Conservation (phyloP, 2,888 invertebrate species). For the Drosophila merina region DNA sequence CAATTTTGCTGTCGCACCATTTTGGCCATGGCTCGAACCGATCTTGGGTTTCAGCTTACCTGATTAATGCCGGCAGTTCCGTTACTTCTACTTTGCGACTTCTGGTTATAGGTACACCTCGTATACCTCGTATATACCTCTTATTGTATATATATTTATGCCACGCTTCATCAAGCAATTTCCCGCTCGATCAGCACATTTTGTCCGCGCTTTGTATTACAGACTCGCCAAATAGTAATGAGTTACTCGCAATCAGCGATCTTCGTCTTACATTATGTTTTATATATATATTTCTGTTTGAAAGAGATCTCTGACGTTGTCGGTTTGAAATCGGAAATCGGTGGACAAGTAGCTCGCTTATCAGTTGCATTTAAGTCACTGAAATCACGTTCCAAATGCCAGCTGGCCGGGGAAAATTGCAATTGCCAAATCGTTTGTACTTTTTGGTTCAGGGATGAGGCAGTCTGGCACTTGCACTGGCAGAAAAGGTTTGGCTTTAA, state of each 20-base stretch:
- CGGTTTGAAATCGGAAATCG: slow-evolving; percentile 25
- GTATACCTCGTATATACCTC: background rate
- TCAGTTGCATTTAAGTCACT: slow-evolving; percentile 45
- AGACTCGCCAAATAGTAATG: slow-evolving; percentile 31
- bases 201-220: slow-evolving; percentile 62
- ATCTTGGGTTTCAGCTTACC: slow-evolving; percentile 25
- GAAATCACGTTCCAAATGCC: slow-evolving; percentile 62
- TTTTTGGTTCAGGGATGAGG: slow-evolving; percentile 3
- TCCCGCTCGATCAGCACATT: slow-evolving; percentile 70
- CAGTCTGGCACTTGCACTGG: background rate
- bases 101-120: background rate
- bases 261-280: slow-evolving; percentile 30
- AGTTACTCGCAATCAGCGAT: slow-evolving; percentile 54
- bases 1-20: slow-evolving; percentile 32
- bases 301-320: slow-evolving; percentile 9
- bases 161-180: slow-evolving; percentile 73
- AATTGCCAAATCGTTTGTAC: slow-evolving; percentile 35
- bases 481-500: background rate
- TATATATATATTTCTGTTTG: background rate
- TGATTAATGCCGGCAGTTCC: slow-evolving; percentile 43
- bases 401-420: slow-evolving; percentile 45
- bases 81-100: slow-evolving; percentile 51
- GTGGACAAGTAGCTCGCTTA: slow-evolving; percentile 38
- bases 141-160: slow-evolving; percentile 27
- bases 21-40: slow-evolving; percentile 23